Evolutionary conservation across 2,113 vertebrate species (phyloP).

Genomic region (Eudyptes chrysolophus): DNA sequence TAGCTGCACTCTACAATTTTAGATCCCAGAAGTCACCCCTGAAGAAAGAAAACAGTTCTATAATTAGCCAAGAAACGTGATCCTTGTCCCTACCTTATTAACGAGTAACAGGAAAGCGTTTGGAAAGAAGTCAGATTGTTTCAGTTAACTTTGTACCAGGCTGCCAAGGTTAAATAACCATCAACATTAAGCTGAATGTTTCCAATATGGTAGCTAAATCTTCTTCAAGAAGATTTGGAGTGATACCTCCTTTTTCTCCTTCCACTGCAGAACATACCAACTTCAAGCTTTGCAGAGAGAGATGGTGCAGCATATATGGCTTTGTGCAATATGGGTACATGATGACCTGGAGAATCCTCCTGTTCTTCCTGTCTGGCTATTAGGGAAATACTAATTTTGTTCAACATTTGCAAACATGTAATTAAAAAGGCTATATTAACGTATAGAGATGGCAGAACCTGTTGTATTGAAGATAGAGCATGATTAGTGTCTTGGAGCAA

Average conservation of each 20-base stretch:
- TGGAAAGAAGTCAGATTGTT: background rate
- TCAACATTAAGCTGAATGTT: background rate
- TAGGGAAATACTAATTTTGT: background rate
- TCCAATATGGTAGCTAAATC: background rate
- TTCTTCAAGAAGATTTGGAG: background rate
- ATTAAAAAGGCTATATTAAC: background rate
- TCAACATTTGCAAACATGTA: background rate
- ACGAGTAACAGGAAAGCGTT: background rate
- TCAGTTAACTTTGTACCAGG: background rate
- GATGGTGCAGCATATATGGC: background rate
- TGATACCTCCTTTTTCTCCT: background rate
- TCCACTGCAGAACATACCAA: background rate
- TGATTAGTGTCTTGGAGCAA: background rate
- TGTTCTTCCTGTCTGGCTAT: background rate
- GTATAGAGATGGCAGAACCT: background rate
- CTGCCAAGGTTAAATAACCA: background rate
- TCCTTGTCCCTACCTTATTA: background rate
- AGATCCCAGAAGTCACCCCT: background rate
- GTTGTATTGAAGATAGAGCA: background rate
- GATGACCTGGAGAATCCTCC: background rate
- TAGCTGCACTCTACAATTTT: background rate
- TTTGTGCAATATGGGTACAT: background rate
- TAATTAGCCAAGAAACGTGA: background rate
- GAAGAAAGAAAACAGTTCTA: background rate
- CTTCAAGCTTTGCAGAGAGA: background rate